Percentiles rank a stretch among this genome's conserved stretches.
Conservation (phyloP, 2,888 invertebrate species). For the Ichneumon xanthorius region DNA sequence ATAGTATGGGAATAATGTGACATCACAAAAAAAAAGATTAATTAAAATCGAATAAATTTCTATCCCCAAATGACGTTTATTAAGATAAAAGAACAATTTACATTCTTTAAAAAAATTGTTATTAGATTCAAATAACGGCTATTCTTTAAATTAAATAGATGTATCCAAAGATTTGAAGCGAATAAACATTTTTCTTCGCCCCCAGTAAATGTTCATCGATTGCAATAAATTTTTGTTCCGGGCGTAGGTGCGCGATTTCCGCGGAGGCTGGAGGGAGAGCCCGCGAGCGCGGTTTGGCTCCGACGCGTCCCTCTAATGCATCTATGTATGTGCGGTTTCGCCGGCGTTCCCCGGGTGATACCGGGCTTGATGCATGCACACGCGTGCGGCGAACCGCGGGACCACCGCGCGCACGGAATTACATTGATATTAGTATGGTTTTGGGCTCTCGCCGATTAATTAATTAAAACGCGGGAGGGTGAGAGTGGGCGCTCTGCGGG, state of each 20-base stretch:
- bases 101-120: no score
- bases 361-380: constrained; percentile 74
- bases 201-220: no score
- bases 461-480: constrained; percentile 80
- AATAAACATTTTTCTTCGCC: no score
- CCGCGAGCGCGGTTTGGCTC: neutral
- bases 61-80: no score
- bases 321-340: constrained; percentile 39
- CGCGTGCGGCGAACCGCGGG: constrained; percentile 81
- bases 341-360: constrained; percentile 47
- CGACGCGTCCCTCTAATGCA: constrained; percentile 10
- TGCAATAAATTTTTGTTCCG: no score
- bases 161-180: no score
- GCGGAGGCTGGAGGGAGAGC: neutral
- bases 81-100: no score
- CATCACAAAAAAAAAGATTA: no score
- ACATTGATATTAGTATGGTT: constrained; percentile 83
- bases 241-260: neutral
- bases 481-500: constrained; percentile 3
- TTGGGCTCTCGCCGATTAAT: constrained; percentile 80
- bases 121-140: no score
- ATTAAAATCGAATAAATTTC: no score
- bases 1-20: no score
- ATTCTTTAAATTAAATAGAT: no score
- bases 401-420: constrained; percentile 77